Conservation (phyloP, 1,140 invertebrate species). For the Drosophila pruinosa region DNA sequence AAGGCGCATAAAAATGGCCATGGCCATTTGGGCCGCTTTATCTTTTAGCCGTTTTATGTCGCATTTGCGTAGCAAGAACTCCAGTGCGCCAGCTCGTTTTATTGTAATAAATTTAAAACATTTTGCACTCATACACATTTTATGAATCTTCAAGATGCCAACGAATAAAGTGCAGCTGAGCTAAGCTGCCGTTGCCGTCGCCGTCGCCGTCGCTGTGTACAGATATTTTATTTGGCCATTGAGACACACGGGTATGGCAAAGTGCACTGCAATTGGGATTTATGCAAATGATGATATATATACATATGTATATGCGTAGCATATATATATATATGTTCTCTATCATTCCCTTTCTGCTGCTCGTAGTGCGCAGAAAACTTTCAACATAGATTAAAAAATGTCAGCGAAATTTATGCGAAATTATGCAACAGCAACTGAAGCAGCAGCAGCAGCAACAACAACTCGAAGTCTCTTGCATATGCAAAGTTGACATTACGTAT, state of each 20-base stretch:
- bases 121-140: conserved; percentile 80
- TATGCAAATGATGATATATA: conserved; percentile 74
- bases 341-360: neutral
- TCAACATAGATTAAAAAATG: conserved; percentile 78
- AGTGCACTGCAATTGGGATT: conserved; percentile 80
- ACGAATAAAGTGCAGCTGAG: conserved; percentile 66
- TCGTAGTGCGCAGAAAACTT: conserved; percentile 53
- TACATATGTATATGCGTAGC: no score
- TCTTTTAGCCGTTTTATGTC: conserved; percentile 78
- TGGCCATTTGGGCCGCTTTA: conserved; percentile 62
- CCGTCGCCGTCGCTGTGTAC: conserved; percentile 7
- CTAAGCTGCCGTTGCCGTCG: conserved; percentile 40
- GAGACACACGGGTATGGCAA: conserved; percentile 65
- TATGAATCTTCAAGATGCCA: conserved; percentile 72
- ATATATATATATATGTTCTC: neutral
- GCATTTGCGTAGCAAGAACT: conserved; percentile 63
- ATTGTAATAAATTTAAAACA: conserved; percentile 81
- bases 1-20: conserved; percentile 75
- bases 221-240: conserved; percentile 81
- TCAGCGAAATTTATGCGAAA: conserved; percentile 73
- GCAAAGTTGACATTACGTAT: conserved; percentile 70
- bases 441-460: conserved; percentile 2
- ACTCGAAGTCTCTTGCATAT: conserved; percentile 63
- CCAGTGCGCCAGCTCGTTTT: conserved; percentile 59
- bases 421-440: conserved; percentile 59